Evolutionary conservation across 2,888 invertebrate species (phyloP).

Genomic region (Anticlea derivata): DNA sequence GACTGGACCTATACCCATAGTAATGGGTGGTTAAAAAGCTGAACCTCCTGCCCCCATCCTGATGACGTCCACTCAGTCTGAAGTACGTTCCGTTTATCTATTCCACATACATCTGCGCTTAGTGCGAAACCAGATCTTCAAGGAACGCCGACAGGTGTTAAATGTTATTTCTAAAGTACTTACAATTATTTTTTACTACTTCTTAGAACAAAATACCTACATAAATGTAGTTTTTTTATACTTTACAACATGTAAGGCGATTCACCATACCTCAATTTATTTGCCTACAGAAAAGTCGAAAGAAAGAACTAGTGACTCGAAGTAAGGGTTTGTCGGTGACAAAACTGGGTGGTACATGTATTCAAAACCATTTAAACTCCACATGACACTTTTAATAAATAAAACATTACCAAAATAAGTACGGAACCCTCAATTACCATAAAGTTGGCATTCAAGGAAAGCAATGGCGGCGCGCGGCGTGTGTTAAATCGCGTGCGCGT

Average conservation of each 20-base stretch:
- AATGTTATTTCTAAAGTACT: constrained; percentile 1
- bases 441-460: constrained; percentile 25
- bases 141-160: constrained; percentile 14
- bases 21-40: no score
- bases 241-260: no score
- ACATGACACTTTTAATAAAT: constrained; percentile 6
- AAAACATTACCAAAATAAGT: constrained; percentile 7
- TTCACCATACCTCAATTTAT: no score
- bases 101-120: constrained; percentile 26
- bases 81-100: constrained; percentile 16
- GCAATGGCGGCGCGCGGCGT: constrained; percentile 15
- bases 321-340: not conserved
- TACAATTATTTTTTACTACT: not conserved
- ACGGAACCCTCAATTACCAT: constrained; percentile 17
- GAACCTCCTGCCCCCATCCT: not conserved
- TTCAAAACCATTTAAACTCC: not conserved
- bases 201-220: not conserved
- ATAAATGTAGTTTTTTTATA: no score
- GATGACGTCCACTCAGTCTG: constrained; percentile 2
- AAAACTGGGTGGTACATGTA: not conserved
- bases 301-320: no score
- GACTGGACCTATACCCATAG: no score
- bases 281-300: no score
- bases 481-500: constrained; percentile 56
- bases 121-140: constrained; percentile 15